Percentiles rank a stretch among this genome's conserved stretches.
phyloP scores from a whole-genome alignment of 2,113 vertebrate genomes.

The Chunga burmeisteri region DNA sequence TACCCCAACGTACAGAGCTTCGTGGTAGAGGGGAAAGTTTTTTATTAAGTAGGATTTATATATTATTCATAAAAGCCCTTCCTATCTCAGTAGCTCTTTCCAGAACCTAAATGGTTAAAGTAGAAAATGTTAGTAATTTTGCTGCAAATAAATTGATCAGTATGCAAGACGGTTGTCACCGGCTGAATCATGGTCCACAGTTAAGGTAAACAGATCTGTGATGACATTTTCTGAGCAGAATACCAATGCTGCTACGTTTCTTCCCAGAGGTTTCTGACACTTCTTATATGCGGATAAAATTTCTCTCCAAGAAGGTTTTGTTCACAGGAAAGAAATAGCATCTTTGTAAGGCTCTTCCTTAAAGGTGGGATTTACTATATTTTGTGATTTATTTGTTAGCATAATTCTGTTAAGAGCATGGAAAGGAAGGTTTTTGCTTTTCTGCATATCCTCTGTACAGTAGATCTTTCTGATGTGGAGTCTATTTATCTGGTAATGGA shows the following conservation, averaged over 20 bases:
- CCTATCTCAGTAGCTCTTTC: constrained; percentile 12
- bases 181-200: constrained; percentile 80
- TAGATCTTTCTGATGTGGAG: background rate
- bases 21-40: background rate
- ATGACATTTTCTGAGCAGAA: constrained; percentile 82
- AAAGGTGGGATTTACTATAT: constrained; percentile 68
- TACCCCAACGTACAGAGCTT: background rate
- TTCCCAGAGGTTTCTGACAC: constrained; percentile 74
- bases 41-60: background rate
- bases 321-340: constrained; percentile 14
- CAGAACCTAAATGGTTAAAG: constrained; percentile 72
- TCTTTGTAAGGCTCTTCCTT: constrained; percentile 52
- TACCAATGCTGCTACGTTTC: constrained; percentile 75
- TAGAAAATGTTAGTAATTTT: constrained; percentile 68
- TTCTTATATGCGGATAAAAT: constrained; percentile 61
- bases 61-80: background rate
- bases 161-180: constrained; percentile 79
- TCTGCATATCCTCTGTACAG: background rate
- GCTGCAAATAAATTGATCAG: constrained; percentile 79
- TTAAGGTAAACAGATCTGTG: constrained; percentile 83
- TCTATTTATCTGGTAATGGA: constrained; percentile 14
- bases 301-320: constrained; percentile 60
- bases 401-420: background rate
- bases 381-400: background rate
- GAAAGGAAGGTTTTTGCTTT: constrained; percentile 23